Percentiles rank a stretch among this genome's conserved stretches.
phyloP scores from a whole-genome alignment of 1,140 invertebrate genomes.

The Drosophila paulistorum region DNA sequence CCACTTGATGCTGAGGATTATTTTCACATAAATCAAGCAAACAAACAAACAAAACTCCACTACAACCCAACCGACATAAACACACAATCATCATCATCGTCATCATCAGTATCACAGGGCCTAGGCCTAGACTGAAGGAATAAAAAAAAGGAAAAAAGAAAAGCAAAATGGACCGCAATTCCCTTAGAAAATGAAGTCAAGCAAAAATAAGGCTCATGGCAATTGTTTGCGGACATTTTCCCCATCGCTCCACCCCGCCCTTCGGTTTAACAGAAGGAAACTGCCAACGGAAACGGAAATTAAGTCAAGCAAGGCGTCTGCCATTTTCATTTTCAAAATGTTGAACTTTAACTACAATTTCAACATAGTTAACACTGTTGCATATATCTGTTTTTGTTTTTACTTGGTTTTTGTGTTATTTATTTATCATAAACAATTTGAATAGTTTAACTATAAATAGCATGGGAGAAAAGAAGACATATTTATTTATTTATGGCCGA shows the following conservation, averaged over 20 bases:
- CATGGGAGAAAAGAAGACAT: conserved; percentile 39
- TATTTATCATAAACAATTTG: conserved; percentile 22
- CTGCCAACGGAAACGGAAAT: conserved; percentile 64
- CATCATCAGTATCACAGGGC: not conserved
- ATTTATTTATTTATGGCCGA: conserved; percentile 70
- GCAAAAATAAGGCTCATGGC: conserved; percentile 68
- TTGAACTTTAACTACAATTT: conserved; percentile 41
- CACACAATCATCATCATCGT: conserved; percentile 2
- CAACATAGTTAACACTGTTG: not conserved
- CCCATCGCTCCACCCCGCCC: conserved; percentile 31
- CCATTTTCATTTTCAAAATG: not conserved
- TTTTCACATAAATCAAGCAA: conserved; percentile 79
- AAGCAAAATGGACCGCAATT: conserved; percentile 43
- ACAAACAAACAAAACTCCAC: conserved; percentile 38
- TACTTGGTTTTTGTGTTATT: conserved; percentile 3
- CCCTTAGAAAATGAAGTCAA: conserved; percentile 66
- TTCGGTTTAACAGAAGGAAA: conserved; percentile 37
- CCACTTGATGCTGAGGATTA: conserved; percentile 68
- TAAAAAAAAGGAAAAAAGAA: conserved; percentile 10
- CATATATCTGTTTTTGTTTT: not conserved
- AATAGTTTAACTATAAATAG: not conserved
- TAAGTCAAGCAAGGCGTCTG: conserved; percentile 53
- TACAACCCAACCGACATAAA: conserved; percentile 40
- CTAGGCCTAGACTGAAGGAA: conserved; percentile 29
- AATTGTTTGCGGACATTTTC: conserved; percentile 65